Conservation (phyloP, 2,888 invertebrate species). For the Ichneumoninae sp. region DNA sequence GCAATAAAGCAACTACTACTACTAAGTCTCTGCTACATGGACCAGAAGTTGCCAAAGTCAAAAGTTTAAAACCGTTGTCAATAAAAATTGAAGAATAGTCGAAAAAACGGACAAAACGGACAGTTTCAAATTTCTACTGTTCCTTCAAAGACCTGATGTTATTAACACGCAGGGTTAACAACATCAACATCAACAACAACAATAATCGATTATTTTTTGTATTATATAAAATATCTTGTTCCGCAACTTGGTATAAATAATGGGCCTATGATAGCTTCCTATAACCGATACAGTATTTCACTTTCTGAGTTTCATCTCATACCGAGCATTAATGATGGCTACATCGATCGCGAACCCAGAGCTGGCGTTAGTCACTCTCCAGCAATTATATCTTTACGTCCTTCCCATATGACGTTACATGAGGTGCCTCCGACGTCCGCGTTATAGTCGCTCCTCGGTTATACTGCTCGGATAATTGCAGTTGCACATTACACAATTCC, state of each 20-base stretch:
- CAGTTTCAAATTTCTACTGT: too few species aligned
- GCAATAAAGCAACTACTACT: too few species aligned
- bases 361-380: conserved; percentile 28
- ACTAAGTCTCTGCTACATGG: too few species aligned
- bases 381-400: conserved; percentile 44
- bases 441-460: background rate
- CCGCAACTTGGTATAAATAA: background rate
- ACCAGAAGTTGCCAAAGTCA: too few species aligned
- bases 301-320: background rate
- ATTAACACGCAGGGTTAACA: too few species aligned
- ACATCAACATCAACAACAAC: too few species aligned
- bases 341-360: background rate
- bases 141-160: too few species aligned
- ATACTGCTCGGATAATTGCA: conserved; percentile 35
- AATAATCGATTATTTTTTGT: too few species aligned
- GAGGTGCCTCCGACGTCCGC: background rate
- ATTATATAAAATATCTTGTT: background rate
- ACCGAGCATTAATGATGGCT: background rate
- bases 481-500: conserved; percentile 3
- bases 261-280: too few species aligned
- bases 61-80: too few species aligned
- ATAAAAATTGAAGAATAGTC: too few species aligned
- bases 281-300: background rate
- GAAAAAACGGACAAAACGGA: too few species aligned
- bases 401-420: background rate